Percentiles rank a stretch among this genome's conserved stretches.
These are phyloP conservation scores for Halocynthia roretzi DNA, from an alignment of 23 tunicate genomes.

Conservation along the genomic window DNA sequence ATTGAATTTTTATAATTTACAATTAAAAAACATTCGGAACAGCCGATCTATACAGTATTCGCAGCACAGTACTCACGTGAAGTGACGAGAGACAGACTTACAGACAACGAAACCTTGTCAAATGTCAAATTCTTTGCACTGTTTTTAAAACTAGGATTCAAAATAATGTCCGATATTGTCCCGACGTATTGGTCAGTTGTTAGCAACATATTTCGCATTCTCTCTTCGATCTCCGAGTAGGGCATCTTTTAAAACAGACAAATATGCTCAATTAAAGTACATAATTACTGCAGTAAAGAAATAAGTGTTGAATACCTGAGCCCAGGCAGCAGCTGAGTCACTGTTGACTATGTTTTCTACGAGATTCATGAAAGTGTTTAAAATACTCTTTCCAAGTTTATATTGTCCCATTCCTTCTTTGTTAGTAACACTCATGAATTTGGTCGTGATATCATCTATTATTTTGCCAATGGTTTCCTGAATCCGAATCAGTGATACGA, in stretches of 20 bases:
- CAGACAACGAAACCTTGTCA: conserved; percentile 13
- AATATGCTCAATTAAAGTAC: not conserved
- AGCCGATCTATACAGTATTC: no score
- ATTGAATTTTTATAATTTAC: not conserved
- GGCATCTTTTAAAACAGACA: conserved; percentile 21
- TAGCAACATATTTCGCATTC: conserved; percentile 32
- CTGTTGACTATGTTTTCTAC: conserved; percentile 1
- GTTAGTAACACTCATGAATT: not conserved
- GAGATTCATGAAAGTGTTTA: not conserved
- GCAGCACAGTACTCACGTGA: not conserved
- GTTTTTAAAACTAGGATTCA: not conserved
- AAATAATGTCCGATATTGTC: conserved; percentile 26
- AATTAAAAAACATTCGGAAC: not conserved
- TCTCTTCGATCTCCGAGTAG: not conserved
- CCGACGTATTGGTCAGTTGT: conserved; percentile 63
- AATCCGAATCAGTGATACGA: not conserved
- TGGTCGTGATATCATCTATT: not conserved
- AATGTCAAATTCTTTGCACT: conserved; percentile 3
- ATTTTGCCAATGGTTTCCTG: not conserved
- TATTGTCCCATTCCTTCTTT: not conserved
- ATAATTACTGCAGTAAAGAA: not conserved
- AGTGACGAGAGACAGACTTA: not conserved
- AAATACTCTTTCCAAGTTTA: not conserved
- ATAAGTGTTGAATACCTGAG: not conserved
- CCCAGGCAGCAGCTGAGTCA: not conserved